Base-by-base conservation (phyloP, 2,113 vertebrate genomes). In the Bungarus multicinctus region DNA sequence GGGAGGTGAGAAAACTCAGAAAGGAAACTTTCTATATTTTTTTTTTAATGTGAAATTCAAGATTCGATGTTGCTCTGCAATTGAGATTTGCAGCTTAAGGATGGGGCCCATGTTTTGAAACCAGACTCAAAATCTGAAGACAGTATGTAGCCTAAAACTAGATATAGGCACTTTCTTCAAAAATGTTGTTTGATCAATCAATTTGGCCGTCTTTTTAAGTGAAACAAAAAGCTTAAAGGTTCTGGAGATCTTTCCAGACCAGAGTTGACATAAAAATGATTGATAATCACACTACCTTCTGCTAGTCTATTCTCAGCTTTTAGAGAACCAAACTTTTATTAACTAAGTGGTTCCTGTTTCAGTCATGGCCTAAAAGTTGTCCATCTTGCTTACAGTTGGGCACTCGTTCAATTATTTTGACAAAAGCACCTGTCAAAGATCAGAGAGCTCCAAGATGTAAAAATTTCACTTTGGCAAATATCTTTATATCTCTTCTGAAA, bases 401-500 rank as follows among this genome's bases (percentile, higher is more conserved):
- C 4, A 11, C 20, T n/a, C 0, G 0, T 86, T 89, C 58, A 92
- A 91, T 87, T 89, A 89, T 53, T 11, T n/a, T 12, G 89, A 91
- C 22, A 90, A 91, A 69, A 25, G 34, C n/a, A 90, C 58, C 58
- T 92, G 58, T 85, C 89, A 69, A 89, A 87, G 0, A 18, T 50
- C 52, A 89, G 4, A 90, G 74, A 81, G 34, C 34, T 2, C 18
- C 18, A 81, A 43, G 43, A 5, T 1, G 91, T 93, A 57, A 89
- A 93, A 86, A 11, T 47, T 43, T 85, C 93, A 91, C 4, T 52
- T 93, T 50, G 86, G 90, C 39, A 86, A 69, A 93, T 58, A 91
- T 54, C 91, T 86, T 43, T 85, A 16, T 69, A 18, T 64, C 74
- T 89, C 54, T 86, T 11, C 89, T 89, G 20, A 52, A 89, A 89